Evolutionary conservation across 2,113 vertebrate species (phyloP).

Genomic region (Oceanites oceanicus): DNA sequence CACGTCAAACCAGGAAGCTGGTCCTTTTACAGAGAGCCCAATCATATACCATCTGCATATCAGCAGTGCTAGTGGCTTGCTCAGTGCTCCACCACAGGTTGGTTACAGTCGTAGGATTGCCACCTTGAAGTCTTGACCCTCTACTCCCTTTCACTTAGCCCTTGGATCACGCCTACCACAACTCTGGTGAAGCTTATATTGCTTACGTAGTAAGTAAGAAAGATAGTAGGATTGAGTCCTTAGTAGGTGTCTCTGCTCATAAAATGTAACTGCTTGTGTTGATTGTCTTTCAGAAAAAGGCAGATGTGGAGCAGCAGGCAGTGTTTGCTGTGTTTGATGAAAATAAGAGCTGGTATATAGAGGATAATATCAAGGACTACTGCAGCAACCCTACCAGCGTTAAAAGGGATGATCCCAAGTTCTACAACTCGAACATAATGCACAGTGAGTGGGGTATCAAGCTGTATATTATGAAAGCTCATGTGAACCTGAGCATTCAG

Average conservation of each 20-base stretch:
- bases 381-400: conserved; percentile 78
- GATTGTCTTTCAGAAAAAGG: conserved; percentile 78
- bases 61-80: not conserved
- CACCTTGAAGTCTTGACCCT: not conserved
- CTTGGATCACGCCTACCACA: not conserved
- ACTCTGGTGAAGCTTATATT: not conserved
- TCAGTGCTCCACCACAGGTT: not conserved
- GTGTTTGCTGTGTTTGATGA: conserved; percentile 92
- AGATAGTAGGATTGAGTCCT: not conserved
- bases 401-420: conserved; percentile 82
- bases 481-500: not conserved
- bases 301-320: conserved; percentile 90
- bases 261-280: not conserved
- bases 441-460: conserved; percentile 82
- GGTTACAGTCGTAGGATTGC: not conserved
- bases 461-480: not conserved
- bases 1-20: not conserved
- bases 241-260: not conserved
- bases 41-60: not conserved
- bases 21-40: not conserved
- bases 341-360: conserved; percentile 97
- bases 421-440: conserved; percentile 92
- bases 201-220: not conserved
- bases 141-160: not conserved
- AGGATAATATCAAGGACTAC: conserved; percentile 86